Base-by-base conservation (phyloP, 1,140 invertebrate species). In the Pseudomyrmex pallidus region DNA sequence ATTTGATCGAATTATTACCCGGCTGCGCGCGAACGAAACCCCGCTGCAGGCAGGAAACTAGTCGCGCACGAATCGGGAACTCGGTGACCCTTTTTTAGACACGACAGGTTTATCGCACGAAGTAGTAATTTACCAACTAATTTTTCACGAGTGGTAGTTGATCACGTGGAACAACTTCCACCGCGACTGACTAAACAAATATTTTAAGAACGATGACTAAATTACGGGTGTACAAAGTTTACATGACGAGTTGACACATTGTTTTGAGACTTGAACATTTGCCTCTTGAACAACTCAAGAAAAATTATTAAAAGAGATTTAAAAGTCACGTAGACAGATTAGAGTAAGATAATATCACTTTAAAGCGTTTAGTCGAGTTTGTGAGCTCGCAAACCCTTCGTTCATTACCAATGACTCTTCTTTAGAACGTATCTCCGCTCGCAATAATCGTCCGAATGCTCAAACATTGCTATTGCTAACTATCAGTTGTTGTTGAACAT, bases 391-490 rank as follows among this genome's bases (percentile, higher is more conserved):
- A 12, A 62, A 46, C 17, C 56, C 3, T 0, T 22, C 25, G 64
- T 78, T 54, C 50, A 83, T 85, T 77, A 74, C 62, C 64, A 74
- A 74, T 63, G 35, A 35, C 61, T n/a, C 25, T 77, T 85, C 54
- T 50, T 44, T 63, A 35, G 8, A 5, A 44, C 61, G 7, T n/a
- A 67, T 50, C 13, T 20, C 77, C 48, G 74, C 63, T 15, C 61
- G 57, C 5, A 74, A 25, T 68, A 22, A 54, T 54, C 57, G 54
- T 74, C 78, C 52, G 50, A 66, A 17, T 25, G 59, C 15, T 88
- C 57, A 0, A 35, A 35, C 35, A 35, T 35, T 5, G 35, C 5
- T 35, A 35, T 35, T 35, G 35, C 35, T 35, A 35, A 35, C 35
- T 35, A 35, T 35, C 35, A 35, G 35, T 35, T 35, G 35, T 35